These are phyloP conservation scores for Xylophagus ater DNA, from an alignment of 2,888 invertebrate species.

Conservation along the genomic window DNA sequence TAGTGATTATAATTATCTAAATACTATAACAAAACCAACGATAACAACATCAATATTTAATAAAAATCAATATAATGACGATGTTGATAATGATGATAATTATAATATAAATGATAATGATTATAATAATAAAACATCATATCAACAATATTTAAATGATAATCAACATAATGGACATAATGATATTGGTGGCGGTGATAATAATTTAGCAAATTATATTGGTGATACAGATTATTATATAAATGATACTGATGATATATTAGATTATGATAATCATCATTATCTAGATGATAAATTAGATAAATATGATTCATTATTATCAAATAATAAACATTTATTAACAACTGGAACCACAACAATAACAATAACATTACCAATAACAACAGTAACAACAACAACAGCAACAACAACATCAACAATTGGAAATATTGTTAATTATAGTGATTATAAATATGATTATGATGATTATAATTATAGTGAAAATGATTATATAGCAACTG, in stretches of 20 bases:
- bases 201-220: slow-evolving; percentile 8
- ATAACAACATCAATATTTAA: neutral
- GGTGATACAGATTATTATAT: neutral
- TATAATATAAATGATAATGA: neutral
- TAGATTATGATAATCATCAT: neutral
- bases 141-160: neutral
- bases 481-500: slow-evolving; percentile 24
- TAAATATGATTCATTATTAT: neutral
- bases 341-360: neutral
- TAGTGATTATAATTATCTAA: no score
- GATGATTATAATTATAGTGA: slow-evolving; percentile 27
- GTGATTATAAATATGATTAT: slow-evolving; percentile 23
- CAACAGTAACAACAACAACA: slow-evolving; percentile 9
- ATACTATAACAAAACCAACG: slow-evolving; percentile 1
- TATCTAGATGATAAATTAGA: neutral
- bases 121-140: neutral
- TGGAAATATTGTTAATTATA: slow-evolving; percentile 23
- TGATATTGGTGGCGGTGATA: neutral
- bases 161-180: no score
- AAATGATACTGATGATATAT: neutral
- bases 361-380: neutral
- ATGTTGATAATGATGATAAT: neutral
- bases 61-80: slow-evolving; percentile 1
- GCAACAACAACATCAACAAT: slow-evolving; percentile 10
- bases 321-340: neutral